phyloP scores from a whole-genome alignment of 2,113 vertebrate genomes.

The Illadopsis cleaveri region DNA sequence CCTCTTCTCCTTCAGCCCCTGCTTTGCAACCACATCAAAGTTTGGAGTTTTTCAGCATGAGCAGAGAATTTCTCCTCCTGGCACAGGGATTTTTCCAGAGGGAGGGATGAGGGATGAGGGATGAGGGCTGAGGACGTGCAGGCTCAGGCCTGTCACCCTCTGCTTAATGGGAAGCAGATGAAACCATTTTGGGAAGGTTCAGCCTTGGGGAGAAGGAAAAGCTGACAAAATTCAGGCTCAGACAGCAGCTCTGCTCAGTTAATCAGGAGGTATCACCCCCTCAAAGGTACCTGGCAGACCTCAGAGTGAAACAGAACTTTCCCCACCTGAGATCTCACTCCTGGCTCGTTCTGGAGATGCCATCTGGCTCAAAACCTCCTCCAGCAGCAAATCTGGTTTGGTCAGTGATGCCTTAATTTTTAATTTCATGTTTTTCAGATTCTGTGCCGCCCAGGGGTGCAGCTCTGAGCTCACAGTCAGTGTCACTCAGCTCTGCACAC shows the following conservation, averaged over 20 bases:
- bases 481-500: too few species aligned
- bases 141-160: neutral
- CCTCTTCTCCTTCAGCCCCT: neutral
- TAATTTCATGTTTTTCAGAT: too few species aligned
- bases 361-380: neutral
- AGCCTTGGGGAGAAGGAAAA: neutral
- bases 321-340: neutral
- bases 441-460: too few species aligned
- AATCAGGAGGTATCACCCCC: neutral
- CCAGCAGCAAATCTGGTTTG: neutral
- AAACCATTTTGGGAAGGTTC: neutral
- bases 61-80: constrained; percentile 6
- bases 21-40: constrained; percentile 16
- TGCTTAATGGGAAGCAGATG: constrained; percentile 14
- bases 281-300: neutral
- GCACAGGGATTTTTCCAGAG: neutral
- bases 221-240: neutral
- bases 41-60: neutral
- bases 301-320: rapidly evolving
- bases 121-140: neutral
- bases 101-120: neutral
- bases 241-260: neutral
- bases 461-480: too few species aligned
- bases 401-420: neutral
- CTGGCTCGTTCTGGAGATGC: neutral